Evolutionary conservation across 2,797 vertebrate genomes (phyloP), one percentile per base, ranked within the genome.

Genomic region (Eulemur coronatus): DNA sequence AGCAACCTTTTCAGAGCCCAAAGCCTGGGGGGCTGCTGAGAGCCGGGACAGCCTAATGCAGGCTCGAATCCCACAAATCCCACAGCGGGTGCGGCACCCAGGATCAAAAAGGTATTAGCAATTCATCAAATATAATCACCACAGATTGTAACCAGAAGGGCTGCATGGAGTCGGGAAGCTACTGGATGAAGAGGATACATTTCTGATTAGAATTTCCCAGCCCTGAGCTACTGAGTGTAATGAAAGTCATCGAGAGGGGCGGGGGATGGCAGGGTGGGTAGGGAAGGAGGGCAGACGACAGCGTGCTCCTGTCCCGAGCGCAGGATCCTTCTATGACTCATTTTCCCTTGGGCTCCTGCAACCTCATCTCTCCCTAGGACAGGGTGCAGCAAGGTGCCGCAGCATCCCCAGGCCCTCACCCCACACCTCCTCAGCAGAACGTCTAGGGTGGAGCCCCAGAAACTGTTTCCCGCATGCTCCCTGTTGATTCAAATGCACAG

Each of bases 191-290:
- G 92, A 43, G 97, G 81, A 95, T 92, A 96, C 85, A 93, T 97
- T 97, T 98, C 96, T 98, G 95, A 98, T 98, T 97, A 98, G 96
- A 97, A 97, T 97, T 97, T 98, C 98, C 98, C 0, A 61, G 92
- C 97, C 79, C 79, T 96, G 95, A 98, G 96, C 97, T 98, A 98
- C 96, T 94, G 80, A 97, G 97, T 94, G 46, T 97, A 97, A 98
- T 96, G 96, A 97, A 98, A 98, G 95, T 90, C 89, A 89, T 95
- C 82, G 89, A 46, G 82, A 35, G n/a, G 15, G 18, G 9, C 41
- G 0, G 14, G 14, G 30, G 12, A n/a, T 12, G 13, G 30, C 43
- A 12, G 4, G 12, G 20, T 15, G 3, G 11, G 6, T 55, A n/a
- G 3, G 24, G 41, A 50, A 3, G 22, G 7, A 50, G 82, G 24